Evolutionary conservation across 2,797 vertebrate species (phyloP).

Genomic region (Chrosomus eos): DNA sequence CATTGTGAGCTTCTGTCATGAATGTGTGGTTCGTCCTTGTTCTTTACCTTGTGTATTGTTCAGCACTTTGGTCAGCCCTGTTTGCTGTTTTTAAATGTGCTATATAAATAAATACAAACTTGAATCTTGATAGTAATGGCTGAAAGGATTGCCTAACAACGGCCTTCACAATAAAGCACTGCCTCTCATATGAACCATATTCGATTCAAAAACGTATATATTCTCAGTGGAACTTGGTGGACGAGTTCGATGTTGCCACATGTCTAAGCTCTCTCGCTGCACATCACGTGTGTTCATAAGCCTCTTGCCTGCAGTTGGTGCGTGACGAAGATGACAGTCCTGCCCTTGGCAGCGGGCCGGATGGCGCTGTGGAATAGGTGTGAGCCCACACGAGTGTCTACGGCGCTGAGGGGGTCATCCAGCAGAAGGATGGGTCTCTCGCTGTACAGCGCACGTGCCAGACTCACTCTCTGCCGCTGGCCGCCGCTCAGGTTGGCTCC

Average conservation of each 20-base stretch:
- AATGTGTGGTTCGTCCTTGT: too few species aligned
- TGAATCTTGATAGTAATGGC: too few species aligned
- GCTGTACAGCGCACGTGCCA: conserved; percentile 85
- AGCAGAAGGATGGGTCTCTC: conserved; percentile 80
- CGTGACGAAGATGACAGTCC: conserved; percentile 85
- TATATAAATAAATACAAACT: too few species aligned
- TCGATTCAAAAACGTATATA: not conserved
- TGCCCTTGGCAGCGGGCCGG: conserved; percentile 67
- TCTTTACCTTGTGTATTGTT: too few species aligned
- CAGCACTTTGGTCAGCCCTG: too few species aligned
- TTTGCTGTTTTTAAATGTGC: too few species aligned
- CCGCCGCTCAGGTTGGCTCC: conserved; percentile 85
- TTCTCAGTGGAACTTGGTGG: not conserved
- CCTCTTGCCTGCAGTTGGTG: conserved; percentile 83
- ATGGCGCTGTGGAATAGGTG: conserved; percentile 81
- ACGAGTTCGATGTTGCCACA: not conserved
- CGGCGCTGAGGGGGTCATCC: conserved; percentile 85
- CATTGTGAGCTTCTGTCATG: too few species aligned
- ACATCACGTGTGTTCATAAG: not conserved
- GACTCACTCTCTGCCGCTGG: conserved; percentile 83
- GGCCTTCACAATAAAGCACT: not conserved
- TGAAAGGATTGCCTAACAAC: not conserved
- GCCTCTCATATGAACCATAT: not conserved
- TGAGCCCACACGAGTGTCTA: conserved; percentile 80
- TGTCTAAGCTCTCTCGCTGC: not conserved